Conservation (phyloP, 2,797 vertebrate genomes). For the Rousettus madagascariensis region DNA sequence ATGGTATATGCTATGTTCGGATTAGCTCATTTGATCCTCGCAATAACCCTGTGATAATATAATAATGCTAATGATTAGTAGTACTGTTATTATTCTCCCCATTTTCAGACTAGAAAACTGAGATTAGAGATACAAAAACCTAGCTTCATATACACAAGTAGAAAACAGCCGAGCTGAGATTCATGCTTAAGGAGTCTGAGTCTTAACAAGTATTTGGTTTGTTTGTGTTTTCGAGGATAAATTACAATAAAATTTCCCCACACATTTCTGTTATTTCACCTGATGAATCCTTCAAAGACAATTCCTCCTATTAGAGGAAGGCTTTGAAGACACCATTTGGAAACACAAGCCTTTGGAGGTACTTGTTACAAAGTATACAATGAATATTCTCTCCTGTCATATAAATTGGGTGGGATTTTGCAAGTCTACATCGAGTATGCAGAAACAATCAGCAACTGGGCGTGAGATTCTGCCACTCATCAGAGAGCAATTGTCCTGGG, state of each 20-base stretch:
- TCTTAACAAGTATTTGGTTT: not conserved
- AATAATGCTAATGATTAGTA: not conserved
- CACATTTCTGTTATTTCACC: not conserved
- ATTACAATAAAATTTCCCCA: not conserved
- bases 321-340: not conserved
- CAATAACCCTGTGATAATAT: not conserved
- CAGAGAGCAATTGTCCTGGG: not conserved
- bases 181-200: not conserved
- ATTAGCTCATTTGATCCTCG: not conserved
- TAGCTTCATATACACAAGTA: not conserved
- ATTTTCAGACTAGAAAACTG: not conserved
- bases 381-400: not conserved
- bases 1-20: not conserved
- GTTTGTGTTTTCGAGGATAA: not conserved
- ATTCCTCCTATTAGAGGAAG: constrained; percentile 16
- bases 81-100: not conserved
- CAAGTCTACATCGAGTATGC: not conserved
- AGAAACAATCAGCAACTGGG: not conserved
- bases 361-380: not conserved
- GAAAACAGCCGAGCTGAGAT: not conserved
- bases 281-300: not conserved
- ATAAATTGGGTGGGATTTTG: not conserved
- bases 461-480: not conserved
- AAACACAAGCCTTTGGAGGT: not conserved
- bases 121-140: not conserved